Evolutionary conservation across 1,140 invertebrate genomes (phyloP).

Genomic region (Phymorhynchus buccinoides): DNA sequence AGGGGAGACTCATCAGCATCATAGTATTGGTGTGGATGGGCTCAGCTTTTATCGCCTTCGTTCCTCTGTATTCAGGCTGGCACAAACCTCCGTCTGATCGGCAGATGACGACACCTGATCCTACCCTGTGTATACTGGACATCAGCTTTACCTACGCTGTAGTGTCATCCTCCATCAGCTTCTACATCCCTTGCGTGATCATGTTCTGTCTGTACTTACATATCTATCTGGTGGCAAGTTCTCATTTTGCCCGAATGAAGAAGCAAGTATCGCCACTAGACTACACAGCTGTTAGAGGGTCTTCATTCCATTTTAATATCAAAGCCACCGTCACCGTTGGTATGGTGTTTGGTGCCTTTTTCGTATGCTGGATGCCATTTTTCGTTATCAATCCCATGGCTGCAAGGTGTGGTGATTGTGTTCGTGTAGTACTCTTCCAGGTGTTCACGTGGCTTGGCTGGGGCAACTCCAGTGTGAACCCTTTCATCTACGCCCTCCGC

Average conservation of each 20-base stretch:
- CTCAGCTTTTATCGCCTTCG: constrained; percentile 95
- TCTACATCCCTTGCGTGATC: constrained; percentile 96
- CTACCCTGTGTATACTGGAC: too few relatives aligned
- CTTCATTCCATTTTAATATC: too few relatives aligned
- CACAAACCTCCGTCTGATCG: constrained; percentile 6
- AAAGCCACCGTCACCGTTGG: constrained; percentile 95
- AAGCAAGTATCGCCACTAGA: constrained; percentile 92
- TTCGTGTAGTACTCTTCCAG: constrained; percentile 28
- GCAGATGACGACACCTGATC: not conserved
- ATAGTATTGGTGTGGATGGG: constrained; percentile 95
- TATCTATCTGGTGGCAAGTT: constrained; percentile 88
- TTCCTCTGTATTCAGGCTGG: constrained; percentile 93
- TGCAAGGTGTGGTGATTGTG: constrained; percentile 74
- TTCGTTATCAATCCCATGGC: constrained; percentile 82
- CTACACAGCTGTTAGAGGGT: constrained; percentile 81
- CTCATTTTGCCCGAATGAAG: constrained; percentile 73
- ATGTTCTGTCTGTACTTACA: constrained; percentile 97
- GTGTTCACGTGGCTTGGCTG: constrained; percentile 90
- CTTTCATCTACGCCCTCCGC: constrained; percentile 70
- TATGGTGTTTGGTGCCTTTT: constrained; percentile 98
- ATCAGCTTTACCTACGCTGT: too few relatives aligned
- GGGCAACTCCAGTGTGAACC: constrained; percentile 95
- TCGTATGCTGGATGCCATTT: constrained; percentile 97
- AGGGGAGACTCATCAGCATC: constrained; percentile 86
- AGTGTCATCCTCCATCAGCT: constrained; percentile 66